Evolutionary conservation across 2,888 invertebrate genomes (phyloP).

Genomic region (Odontomyia ornata): DNA sequence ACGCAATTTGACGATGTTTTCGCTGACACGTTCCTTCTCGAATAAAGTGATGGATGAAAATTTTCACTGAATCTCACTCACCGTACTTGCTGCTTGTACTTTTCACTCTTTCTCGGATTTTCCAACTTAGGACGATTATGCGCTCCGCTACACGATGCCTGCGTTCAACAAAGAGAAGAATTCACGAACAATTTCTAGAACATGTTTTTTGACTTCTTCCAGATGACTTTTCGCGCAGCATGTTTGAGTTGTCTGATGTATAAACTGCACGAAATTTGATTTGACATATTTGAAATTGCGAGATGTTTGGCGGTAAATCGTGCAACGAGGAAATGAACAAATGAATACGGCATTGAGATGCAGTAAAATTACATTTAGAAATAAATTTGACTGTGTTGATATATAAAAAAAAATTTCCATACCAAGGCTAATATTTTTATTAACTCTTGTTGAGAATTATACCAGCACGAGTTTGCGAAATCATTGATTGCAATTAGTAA

Average conservation of each 20-base stretch:
- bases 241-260: neutral
- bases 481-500: no score
- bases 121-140: neutral
- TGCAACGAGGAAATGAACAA: no score
- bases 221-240: conserved; percentile 32
- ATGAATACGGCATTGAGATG: no score
- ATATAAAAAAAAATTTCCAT: no score
- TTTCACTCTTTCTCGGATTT: conserved; percentile 17
- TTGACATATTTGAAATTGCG: neutral
- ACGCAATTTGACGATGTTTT: neutral
- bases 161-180: conserved; percentile 33
- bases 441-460: no score
- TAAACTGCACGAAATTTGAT: conserved; percentile 20
- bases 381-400: no score
- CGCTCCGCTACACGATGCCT: conserved; percentile 26
- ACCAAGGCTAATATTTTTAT: no score
- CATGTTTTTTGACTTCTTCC: conserved; percentile 37
- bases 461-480: no score
- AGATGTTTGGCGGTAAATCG: neutral
- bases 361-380: no score
- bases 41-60: conserved; percentile 15
- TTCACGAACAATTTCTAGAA: conserved; percentile 45
- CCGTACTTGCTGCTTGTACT: conserved; percentile 13
- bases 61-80: conserved; percentile 7
- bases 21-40: conserved; percentile 2